Evolutionary conservation across 23 tunicate species (phyloP).

Genomic region (Trididemnum nubilum): DNA sequence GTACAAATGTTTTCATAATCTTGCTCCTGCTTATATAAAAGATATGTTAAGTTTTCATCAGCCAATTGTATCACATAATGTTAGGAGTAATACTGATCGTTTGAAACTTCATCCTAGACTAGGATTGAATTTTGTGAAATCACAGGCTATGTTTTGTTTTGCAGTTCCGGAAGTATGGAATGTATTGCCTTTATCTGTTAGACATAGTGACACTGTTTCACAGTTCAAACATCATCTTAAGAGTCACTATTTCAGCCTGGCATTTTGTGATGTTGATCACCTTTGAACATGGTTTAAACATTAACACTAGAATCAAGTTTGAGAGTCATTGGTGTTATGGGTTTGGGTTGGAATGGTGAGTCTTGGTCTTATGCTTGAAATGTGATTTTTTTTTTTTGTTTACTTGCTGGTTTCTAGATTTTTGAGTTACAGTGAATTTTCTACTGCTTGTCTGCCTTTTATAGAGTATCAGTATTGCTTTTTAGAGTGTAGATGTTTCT

Average conservation of each 20-base stretch:
- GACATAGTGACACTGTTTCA: neutral
- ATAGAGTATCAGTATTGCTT: too few species aligned
- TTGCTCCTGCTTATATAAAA: neutral
- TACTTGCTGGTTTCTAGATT: too few species aligned
- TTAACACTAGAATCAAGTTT: too few species aligned
- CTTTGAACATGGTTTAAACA: neutral
- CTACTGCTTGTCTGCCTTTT: too few species aligned
- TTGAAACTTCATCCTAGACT: neutral
- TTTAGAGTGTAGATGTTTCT: too few species aligned
- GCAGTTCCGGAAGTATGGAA: neutral
- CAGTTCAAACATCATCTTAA: neutral
- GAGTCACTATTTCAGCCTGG: neutral
- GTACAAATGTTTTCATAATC: neutral
- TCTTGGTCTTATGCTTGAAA: too few species aligned
- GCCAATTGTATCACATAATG: neutral
- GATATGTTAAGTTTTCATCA: neutral
- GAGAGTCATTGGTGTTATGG: too few species aligned
- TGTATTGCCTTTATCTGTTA: neutral
- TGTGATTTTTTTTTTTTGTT: too few species aligned
- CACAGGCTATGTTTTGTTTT: neutral
- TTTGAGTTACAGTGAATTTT: too few species aligned
- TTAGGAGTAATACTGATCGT: neutral
- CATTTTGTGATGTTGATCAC: neutral
- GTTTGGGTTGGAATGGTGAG: too few species aligned
- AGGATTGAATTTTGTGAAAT: neutral